Conservation (phyloP, 1,140 invertebrate genomes). For the Drosophila tropicalis region DNA sequence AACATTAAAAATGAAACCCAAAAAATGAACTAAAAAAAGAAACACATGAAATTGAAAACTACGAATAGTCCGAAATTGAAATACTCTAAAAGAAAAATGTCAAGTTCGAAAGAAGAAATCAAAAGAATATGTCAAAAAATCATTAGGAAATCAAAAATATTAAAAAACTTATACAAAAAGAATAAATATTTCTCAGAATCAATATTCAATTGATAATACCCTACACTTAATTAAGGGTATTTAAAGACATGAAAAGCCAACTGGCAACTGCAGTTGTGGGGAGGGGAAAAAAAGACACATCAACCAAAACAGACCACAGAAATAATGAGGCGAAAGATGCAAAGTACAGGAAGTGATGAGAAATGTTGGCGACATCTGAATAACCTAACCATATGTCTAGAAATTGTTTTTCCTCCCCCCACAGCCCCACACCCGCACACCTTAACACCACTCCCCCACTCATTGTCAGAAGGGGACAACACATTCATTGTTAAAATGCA, state of each 20-base stretch:
- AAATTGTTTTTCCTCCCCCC: neutral
- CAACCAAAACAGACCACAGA: constrained; percentile 24
- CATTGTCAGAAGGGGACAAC: no score
- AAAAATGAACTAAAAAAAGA: neutral
- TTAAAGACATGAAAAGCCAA: neutral
- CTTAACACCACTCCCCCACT: no score
- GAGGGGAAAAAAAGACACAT: constrained; percentile 7
- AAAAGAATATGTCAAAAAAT: no score
- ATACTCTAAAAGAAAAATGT: neutral
- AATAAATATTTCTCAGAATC: no score
- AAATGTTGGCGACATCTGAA: constrained; percentile 2
- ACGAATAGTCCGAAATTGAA: neutral
- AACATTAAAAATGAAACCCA: constrained; percentile 5
- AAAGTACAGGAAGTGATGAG: constrained; percentile 24
- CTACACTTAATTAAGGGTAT: neutral
- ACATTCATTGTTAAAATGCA: neutral
- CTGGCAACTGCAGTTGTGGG: neutral
- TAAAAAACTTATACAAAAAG: neutral
- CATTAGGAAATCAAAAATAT: no score
- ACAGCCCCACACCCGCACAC: no score
- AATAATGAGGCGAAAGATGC: constrained; percentile 53
- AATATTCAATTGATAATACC: neutral
- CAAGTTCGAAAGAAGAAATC: no score
- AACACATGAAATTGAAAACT: neutral
- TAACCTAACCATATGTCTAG: constrained; percentile 1